Percentiles rank a stretch among this genome's conserved stretches.
These are phyloP conservation scores for Aphis craccivora DNA, from an alignment of 1,140 invertebrate genomes.

Conservation along the genomic window DNA sequence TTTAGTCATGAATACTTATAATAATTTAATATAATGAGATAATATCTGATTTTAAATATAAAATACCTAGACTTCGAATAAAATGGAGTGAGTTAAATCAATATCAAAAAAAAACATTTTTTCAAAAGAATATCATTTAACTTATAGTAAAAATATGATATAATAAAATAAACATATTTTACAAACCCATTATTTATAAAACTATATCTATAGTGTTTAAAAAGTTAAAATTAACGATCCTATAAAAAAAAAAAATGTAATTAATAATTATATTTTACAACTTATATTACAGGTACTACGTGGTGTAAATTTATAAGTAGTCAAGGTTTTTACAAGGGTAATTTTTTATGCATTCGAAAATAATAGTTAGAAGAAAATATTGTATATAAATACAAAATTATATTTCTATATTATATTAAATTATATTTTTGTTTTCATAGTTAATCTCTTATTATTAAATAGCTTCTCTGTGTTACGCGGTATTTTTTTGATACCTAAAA, in stretches of 20 bases:
- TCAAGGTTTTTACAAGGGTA: neutral
- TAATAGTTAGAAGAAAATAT: neutral
- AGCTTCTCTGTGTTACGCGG: neutral
- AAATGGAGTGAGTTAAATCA: neutral
- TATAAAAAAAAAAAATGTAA: neutral
- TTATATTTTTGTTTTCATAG: too few species aligned
- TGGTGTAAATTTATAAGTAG: neutral
- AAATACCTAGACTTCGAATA: neutral
- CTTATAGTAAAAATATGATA: neutral
- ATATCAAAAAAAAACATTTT: neutral
- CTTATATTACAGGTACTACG: neutral
- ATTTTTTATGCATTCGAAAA: neutral
- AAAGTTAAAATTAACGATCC: neutral
- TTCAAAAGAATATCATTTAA: neutral
- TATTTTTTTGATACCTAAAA: neutral
- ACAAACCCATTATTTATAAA: neutral
- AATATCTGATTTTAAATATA: neutral
- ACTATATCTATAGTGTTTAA: neutral
- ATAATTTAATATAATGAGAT: neutral
- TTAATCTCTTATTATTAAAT: neutral
- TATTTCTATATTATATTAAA: too few species aligned
- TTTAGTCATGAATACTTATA: neutral
- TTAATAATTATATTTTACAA: neutral
- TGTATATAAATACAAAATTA: neutral
- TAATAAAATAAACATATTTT: neutral